Evolutionary conservation across 2,113 vertebrate species (phyloP).

Genomic region (Oncorhynchus tshawytscha): DNA sequence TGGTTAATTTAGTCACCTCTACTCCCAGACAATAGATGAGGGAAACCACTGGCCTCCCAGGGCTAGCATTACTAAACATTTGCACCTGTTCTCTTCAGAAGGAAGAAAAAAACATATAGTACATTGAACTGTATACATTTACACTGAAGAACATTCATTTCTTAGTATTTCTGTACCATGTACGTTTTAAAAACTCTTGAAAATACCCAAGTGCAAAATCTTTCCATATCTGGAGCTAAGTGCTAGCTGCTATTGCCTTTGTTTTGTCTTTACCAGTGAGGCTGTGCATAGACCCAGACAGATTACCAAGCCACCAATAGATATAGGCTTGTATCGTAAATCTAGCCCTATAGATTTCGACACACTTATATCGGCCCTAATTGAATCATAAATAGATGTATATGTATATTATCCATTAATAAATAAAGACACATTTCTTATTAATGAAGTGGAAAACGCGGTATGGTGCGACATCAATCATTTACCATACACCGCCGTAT

Average conservation of each 20-base stretch:
- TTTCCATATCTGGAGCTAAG: neutral
- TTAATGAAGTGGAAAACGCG: conserved; percentile 77
- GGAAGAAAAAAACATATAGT: neutral
- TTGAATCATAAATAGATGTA: conserved; percentile 72
- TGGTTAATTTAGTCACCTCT: conserved; percentile 65
- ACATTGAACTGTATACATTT: neutral
- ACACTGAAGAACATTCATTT: neutral
- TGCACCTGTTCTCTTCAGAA: conserved; percentile 23
- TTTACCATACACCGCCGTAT: conserved; percentile 69
- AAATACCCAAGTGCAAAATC: neutral
- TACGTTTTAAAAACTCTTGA: neutral
- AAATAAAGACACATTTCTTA: conserved; percentile 73
- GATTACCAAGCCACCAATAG: conserved; percentile 52
- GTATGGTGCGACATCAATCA: conserved; percentile 73
- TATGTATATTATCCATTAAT: conserved; percentile 70
- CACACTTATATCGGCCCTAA: conserved; percentile 58
- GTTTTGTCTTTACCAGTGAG: neutral
- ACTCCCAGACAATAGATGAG: conserved; percentile 62
- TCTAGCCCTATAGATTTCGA: conserved; percentile 52
- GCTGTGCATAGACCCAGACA: conserved; percentile 20
- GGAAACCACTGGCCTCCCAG: conserved; percentile 67
- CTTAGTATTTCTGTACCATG: neutral
- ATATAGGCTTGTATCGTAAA: conserved; percentile 49
- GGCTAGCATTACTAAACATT: conserved; percentile 55
- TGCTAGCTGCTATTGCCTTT: neutral